Evolutionary conservation across 2,888 invertebrate species (phyloP).

Genomic region (Arge pagana): DNA sequence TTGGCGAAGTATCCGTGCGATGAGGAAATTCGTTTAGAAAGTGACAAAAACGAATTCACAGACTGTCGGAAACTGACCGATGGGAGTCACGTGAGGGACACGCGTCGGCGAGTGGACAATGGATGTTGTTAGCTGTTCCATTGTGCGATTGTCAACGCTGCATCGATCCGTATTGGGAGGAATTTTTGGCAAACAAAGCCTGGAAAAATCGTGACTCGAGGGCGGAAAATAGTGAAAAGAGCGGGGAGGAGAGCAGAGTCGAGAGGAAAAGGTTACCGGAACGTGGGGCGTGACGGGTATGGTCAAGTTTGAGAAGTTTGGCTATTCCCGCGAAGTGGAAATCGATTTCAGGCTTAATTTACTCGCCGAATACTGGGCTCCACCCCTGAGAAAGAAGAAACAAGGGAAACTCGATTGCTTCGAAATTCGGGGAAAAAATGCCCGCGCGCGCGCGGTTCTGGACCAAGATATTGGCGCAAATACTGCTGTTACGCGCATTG

Average conservation of each 20-base stretch:
- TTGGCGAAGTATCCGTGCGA: no score
- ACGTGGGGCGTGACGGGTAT: constrained; percentile 20
- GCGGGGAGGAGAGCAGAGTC: neutral
- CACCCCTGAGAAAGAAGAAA: neutral
- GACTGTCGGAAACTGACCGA: no score
- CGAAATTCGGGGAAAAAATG: no score
- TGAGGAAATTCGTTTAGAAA: no score
- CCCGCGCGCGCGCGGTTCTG: no score
- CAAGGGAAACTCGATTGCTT: no score
- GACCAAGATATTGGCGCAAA: no score
- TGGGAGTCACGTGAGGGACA: no score
- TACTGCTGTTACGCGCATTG: no score
- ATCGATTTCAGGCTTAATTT: constrained; percentile 45
- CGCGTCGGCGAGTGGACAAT: constrained; percentile 12
- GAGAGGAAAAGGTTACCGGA: neutral
- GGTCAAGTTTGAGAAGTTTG: constrained; percentile 26
- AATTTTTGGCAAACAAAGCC: constrained; percentile 15
- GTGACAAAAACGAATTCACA: no score
- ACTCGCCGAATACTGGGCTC: constrained; percentile 17
- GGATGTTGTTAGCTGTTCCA: neutral
- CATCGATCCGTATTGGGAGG: neutral
- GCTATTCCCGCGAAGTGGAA: constrained; percentile 26
- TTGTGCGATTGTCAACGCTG: constrained; percentile 14
- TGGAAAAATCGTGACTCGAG: no score
- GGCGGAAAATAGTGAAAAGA: neutral